Base-by-base conservation (phyloP, 37 sponge, comb jelly and placozoan species). In the Crambe crambe region DNA sequence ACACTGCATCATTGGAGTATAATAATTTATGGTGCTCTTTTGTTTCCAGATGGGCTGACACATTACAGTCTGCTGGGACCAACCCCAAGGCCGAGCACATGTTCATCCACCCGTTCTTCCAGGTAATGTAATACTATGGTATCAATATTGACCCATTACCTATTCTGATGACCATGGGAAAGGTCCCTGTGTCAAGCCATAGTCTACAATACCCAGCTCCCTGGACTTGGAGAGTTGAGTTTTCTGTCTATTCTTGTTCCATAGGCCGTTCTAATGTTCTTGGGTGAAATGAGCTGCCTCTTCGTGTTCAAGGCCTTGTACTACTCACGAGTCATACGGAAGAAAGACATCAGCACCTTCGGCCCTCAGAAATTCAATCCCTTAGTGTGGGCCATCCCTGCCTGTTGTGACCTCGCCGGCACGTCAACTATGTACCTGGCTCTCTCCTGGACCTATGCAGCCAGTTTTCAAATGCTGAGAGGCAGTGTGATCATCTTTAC, bases 401-500 rank as follows among this genome's bases (percentile, higher is more conserved):
- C 99, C 32, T 76, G 84, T 61, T 98, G 99, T 73, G 99, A 98
- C 56, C 68, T 96, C 10, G 59, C 65, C 17, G 97, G 70, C 27
- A 97, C 99, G 31, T 91, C 92, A 22, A 86, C 89, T 38, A 89
- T 98, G 90, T 95, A 94, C 77, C 83, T 98, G 0, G 99, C 93
- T 15, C 93, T 98, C 31, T 93, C 87, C 35, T 89, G 96, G 80
- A 98, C 99, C 39, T 96, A 81, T 74, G 96, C 99, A 0, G 67
- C 90, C 42, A 96, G 97, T 68, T 96, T 92, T 77, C 99, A 98
- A 47, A 96, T 98, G 95, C 66, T 98, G 43, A 67, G 95, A 37
- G 97, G 95, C 1, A 90, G 92, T 60, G 99, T 98, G 36, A 98
- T 98, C 62, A 94, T 98, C 47, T 98, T 98, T 80, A 96, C 99